Conservation (phyloP, 23 tunicate species). For the Halocynthia roretzi region DNA sequence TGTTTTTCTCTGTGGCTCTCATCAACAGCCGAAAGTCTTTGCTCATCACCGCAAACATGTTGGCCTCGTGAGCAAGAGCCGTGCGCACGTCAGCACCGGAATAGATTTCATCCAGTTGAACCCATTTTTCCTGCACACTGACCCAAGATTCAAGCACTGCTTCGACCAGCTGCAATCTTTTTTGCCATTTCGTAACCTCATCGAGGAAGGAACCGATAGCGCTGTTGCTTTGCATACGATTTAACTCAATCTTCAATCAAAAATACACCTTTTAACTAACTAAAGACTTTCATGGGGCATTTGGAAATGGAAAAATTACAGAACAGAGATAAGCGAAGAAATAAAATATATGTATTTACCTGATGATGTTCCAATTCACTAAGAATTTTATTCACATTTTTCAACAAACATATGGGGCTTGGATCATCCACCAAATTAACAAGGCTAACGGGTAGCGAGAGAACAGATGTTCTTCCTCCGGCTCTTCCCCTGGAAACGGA, state of each 20-base stretch:
- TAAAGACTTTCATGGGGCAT: too few relatives aligned
- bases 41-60: slow-evolving; percentile 93
- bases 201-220: slow-evolving; percentile 91
- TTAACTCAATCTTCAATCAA: slow-evolving; percentile 62
- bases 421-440: slow-evolving; percentile 88
- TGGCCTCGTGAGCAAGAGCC: slow-evolving; percentile 89
- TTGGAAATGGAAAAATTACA: too few relatives aligned
- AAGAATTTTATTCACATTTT: slow-evolving; percentile 68
- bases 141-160: slow-evolving; percentile 86
- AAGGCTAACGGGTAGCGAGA: slow-evolving; percentile 85
- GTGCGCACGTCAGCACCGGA: slow-evolving; percentile 95
- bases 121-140: slow-evolving; percentile 82
- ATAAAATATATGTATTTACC: slow-evolving; percentile 10
- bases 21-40: slow-evolving; percentile 82
- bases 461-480: slow-evolving; percentile 86
- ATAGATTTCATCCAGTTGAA: slow-evolving; percentile 83
- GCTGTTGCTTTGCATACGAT: slow-evolving; percentile 77
- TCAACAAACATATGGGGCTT: slow-evolving; percentile 85
- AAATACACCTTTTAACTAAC: not conserved
- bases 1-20: slow-evolving; percentile 93
- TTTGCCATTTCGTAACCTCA: slow-evolving; percentile 97
- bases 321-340: too few relatives aligned
- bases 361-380: slow-evolving; percentile 88
- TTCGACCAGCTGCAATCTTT: slow-evolving; percentile 71
- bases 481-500: slow-evolving; percentile 87